These are phyloP conservation scores for Dryadula phaetusa DNA, from an alignment of 2,888 invertebrate genomes.

Conservation along the genomic window DNA sequence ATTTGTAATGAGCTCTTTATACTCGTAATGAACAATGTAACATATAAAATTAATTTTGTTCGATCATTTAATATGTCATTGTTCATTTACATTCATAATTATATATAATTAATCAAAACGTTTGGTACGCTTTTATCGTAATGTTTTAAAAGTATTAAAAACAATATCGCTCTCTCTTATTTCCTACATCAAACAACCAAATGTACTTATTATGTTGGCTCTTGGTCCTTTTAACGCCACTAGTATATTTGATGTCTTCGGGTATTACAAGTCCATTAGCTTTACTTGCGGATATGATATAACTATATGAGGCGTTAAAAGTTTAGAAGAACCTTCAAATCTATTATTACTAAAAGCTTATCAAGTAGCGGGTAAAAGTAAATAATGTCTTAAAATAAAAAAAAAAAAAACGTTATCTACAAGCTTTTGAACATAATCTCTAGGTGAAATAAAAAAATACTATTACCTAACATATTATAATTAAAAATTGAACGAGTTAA, in stretches of 20 bases:
- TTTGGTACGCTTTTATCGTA: neutral
- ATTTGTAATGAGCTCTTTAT: neutral
- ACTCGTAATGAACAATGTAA: conserved; percentile 15
- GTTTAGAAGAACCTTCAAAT: conserved; percentile 47
- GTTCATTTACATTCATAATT: conserved; percentile 2
- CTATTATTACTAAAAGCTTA: neutral
- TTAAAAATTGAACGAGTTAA: neutral
- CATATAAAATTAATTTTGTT: conserved; percentile 1
- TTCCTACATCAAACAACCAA: conserved; percentile 51
- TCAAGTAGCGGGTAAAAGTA: neutral
- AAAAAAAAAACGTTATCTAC: too few species aligned
- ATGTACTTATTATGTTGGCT: conserved; percentile 65
- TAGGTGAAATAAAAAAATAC: too few species aligned
- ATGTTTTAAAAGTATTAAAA: neutral
- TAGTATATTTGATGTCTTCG: conserved; percentile 77
- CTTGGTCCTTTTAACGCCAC: conserved; percentile 83
- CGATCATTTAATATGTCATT: conserved; percentile 6
- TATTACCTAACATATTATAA: neutral
- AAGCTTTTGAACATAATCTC: too few species aligned
- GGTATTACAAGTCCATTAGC: conserved; percentile 83
- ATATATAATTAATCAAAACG: neutral
- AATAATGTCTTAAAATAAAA: neutral
- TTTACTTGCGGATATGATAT: conserved; percentile 76
- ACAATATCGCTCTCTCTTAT: conserved; percentile 38
- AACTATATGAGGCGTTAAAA: conserved; percentile 52